Percentiles rank a stretch among this genome's conserved stretches.
Evolutionary conservation across 2,888 invertebrate species (phyloP).

Genomic region (Colletes collaris): DNA sequence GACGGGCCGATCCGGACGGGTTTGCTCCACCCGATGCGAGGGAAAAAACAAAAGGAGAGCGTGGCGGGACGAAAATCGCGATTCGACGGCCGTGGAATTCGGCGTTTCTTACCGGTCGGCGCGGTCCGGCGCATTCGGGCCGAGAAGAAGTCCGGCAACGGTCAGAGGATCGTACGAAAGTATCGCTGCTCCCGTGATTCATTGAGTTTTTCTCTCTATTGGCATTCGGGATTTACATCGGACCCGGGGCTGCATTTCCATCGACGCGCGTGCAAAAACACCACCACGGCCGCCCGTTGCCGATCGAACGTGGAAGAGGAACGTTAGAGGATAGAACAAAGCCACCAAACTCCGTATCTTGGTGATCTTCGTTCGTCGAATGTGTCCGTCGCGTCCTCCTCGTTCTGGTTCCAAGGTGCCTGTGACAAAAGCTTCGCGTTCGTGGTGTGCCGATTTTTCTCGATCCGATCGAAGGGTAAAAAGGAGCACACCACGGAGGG

Average conservation of each 20-base stretch:
- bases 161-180: slow-evolving; percentile 63
- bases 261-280: slow-evolving; percentile 77
- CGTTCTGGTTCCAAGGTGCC: neutral
- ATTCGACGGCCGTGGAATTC: slow-evolving; percentile 68
- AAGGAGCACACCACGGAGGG: too few species aligned
- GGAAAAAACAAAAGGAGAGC: slow-evolving; percentile 54
- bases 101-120: slow-evolving; percentile 67
- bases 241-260: slow-evolving; percentile 72
- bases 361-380: slow-evolving; percentile 28
- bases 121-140: slow-evolving; percentile 57
- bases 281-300: slow-evolving; percentile 34
- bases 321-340: slow-evolving; percentile 49
- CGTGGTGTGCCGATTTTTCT: too few species aligned
- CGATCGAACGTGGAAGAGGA: slow-evolving; percentile 57
- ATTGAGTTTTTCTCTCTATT: slow-evolving; percentile 63
- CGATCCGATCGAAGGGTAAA: too few species aligned
- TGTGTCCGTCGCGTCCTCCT: neutral
- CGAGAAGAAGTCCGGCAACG: slow-evolving; percentile 46
- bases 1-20: slow-evolving; percentile 48
- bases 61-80: slow-evolving; percentile 70
- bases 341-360: slow-evolving; percentile 7
- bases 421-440: too few species aligned
- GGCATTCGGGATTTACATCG: slow-evolving; percentile 71
- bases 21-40: slow-evolving; percentile 58
- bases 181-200: slow-evolving; percentile 64